Percentiles rank a stretch among this genome's conserved stretches.
These are phyloP conservation scores for Spodoptera litura DNA, from an alignment of 1,140 invertebrate genomes.

Conservation along the genomic window DNA sequence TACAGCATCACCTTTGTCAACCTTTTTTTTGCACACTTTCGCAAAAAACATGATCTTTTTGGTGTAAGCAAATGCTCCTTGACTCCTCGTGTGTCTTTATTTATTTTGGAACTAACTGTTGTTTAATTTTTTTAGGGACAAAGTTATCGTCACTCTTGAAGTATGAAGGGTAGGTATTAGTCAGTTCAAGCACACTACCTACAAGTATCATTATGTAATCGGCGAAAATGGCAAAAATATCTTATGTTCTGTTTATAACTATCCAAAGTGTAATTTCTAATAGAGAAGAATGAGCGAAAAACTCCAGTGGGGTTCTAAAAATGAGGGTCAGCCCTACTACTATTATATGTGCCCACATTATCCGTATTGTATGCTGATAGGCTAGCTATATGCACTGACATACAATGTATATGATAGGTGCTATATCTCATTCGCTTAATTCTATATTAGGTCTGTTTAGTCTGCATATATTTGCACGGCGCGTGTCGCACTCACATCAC, in stretches of 20 bases:
- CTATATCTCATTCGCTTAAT: constrained; percentile 9
- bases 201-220: no score
- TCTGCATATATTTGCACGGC: background rate
- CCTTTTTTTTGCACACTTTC: background rate
- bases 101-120: no score
- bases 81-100: no score
- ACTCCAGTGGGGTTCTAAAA: background rate
- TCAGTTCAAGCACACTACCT: no score
- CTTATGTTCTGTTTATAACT: no score
- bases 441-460: constrained; percentile 31
- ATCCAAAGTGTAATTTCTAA: background rate
- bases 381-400: background rate
- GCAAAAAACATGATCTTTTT: no score
- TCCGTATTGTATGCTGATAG: constrained; percentile 26
- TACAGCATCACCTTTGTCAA: no score
- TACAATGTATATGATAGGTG: background rate
- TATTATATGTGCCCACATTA: constrained; percentile 8
- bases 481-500: constrained; percentile 16
- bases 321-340: background rate
- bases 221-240: no score
- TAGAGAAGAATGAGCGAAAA: background rate
- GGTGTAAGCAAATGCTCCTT: no score
- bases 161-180: no score
- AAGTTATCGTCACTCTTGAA: no score
- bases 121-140: no score